Conservation (phyloP, 2,113 vertebrate genomes). For the Lepisosteus osseus region DNA sequence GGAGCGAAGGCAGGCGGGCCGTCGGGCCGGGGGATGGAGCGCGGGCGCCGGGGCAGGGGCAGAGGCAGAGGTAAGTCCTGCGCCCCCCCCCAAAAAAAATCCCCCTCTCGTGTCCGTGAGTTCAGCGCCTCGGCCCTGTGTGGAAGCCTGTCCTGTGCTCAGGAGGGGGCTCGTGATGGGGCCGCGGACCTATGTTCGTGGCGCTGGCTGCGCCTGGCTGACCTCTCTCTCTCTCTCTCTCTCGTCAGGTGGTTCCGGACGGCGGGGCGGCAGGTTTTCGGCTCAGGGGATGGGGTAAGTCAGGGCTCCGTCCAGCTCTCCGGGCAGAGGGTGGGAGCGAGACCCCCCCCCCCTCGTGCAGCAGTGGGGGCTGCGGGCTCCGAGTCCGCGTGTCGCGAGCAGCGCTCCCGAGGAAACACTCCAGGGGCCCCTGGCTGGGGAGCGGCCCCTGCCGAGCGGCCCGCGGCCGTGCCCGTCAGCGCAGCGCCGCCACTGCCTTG, state of each 20-base stretch:
- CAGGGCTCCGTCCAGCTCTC: conserved; percentile 39
- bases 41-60: conserved; percentile 86
- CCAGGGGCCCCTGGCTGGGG: too few species aligned
- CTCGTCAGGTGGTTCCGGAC: conserved; percentile 66
- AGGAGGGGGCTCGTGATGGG: too few species aligned
- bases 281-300: conserved; percentile 98
- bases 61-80: conserved; percentile 88
- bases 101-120: not conserved
- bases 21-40: conserved; percentile 82
- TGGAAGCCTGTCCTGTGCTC: too few species aligned
- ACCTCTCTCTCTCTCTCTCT: not conserved
- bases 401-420: conserved; percentile 30
- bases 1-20: conserved; percentile 76
- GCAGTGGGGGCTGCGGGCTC: too few species aligned
- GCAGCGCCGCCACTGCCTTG: too few species aligned
- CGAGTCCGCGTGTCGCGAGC: conserved; percentile 34
- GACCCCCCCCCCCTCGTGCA: conserved; percentile 48
- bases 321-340: conserved; percentile 26
- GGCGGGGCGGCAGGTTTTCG: conserved; percentile 91
- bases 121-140: too few species aligned
- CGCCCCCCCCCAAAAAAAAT: too few species aligned
- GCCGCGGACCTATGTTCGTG: too few species aligned
- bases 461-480: too few species aligned
- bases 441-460: too few species aligned
- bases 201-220: not conserved